Conservation (phyloP, 2,113 vertebrate species). For the Corythaixoides concolor region DNA sequence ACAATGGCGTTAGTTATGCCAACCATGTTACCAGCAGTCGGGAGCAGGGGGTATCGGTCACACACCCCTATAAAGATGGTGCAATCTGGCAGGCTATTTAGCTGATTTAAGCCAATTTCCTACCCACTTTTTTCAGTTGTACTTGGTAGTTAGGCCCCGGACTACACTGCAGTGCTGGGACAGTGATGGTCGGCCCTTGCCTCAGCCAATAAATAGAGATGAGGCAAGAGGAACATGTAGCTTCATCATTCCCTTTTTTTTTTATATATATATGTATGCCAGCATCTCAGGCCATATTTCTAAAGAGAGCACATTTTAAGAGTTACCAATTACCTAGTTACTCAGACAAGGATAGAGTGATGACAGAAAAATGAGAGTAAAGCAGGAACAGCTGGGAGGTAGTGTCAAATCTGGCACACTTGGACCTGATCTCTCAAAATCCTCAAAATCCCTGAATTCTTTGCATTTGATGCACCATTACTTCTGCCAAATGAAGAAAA, state of each 20-base stretch:
- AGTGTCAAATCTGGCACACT: neutral
- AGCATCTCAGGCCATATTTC: neutral
- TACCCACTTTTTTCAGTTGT: neutral
- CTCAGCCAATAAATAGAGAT: neutral
- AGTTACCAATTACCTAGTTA: neutral
- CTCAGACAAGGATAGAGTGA: neutral
- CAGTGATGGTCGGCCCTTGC: neutral
- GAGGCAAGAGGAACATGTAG: neutral
- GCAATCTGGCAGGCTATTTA: neutral
- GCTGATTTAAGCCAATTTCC: neutral
- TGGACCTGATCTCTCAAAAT: neutral
- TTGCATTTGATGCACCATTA: neutral
- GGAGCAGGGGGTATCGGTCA: neutral
- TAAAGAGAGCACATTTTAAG: neutral
- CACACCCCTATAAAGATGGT: neutral
- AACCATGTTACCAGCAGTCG: no score
- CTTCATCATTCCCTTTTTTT: neutral
- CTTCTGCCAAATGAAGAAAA: neutral
- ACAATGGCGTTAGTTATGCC: no score
- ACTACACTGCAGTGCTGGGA: neutral
- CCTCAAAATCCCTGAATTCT: neutral
- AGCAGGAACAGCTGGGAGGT: neutral
- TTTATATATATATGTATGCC: neutral
- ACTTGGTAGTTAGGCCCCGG: neutral
- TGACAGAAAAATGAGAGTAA: neutral